A percentile compares a stretch with the other conserved stretches of the same genome.
These are phyloP conservation scores for Paraplagusia blochii DNA, from an alignment of 2,113 vertebrate species.

Conservation along the genomic window DNA sequence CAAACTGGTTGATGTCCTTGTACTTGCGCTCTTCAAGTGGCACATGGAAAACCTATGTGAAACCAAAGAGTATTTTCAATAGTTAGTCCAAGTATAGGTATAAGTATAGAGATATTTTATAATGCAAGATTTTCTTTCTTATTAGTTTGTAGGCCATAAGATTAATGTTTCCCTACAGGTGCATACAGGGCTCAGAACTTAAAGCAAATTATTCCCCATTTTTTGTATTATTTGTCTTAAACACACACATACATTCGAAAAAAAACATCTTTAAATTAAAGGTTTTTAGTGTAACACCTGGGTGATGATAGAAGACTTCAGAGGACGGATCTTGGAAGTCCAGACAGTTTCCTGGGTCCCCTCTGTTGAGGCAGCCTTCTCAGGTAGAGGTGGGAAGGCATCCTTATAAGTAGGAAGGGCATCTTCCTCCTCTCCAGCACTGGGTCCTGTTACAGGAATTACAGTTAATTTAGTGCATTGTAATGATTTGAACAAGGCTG, in stretches of 20 bases:
- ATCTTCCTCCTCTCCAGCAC: conserved; percentile 89
- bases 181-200: no score
- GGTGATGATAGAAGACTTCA: conserved; percentile 97
- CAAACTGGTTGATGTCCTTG: conserved; percentile 99
- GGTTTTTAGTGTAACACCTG: conserved; percentile 76
- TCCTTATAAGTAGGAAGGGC: conserved; percentile 98
- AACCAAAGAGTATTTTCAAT: not conserved
- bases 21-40: conserved; percentile 97
- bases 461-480: not conserved
- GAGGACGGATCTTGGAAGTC: conserved; percentile 90
- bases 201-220: no score
- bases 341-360: conserved; percentile 86
- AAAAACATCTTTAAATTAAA: not conserved
- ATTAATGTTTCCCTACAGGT: no score
- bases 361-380: conserved; percentile 89
- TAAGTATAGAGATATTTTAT: no score
- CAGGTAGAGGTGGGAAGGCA: conserved; percentile 97
- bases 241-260: no score
- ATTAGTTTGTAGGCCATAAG: no score
- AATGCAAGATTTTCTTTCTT: no score
- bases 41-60: conserved; percentile 92
- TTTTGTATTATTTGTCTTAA: no score
- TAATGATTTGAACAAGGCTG: not conserved
- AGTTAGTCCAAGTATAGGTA: no score
- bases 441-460: conserved; percentile 78